Evolutionary conservation across 2,113 vertebrate species (phyloP).

Genomic region (Neopipo cinnamomea): DNA sequence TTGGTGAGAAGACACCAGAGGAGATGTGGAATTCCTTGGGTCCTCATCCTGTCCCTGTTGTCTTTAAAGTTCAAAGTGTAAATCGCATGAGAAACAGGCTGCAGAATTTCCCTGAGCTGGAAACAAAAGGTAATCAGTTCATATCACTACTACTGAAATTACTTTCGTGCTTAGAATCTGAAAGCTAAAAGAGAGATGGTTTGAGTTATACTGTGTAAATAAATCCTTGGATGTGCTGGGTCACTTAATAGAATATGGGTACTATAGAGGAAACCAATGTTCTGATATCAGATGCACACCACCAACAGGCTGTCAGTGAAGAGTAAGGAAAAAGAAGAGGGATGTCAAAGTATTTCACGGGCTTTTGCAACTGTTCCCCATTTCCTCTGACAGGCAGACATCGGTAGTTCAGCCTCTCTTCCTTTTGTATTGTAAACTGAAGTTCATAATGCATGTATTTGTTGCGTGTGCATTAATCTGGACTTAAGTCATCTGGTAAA

Average conservation of each 20-base stretch:
- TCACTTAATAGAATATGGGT: neutral
- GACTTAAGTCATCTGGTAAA: neutral
- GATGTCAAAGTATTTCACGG: neutral
- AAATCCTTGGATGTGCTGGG: neutral
- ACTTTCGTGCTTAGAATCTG: neutral
- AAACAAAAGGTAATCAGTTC: conserved; percentile 82
- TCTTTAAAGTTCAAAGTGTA: conserved; percentile 85
- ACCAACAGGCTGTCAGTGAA: neutral
- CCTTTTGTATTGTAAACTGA: neutral
- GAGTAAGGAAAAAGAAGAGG: neutral
- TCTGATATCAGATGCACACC: neutral
- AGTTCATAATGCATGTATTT: neutral
- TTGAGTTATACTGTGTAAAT: neutral
- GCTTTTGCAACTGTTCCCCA: neutral
- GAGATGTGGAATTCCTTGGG: conserved; percentile 87
- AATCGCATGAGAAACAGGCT: conserved; percentile 93
- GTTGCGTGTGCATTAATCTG: neutral
- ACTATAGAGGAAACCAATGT: neutral
- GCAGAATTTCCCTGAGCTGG: conserved; percentile 85
- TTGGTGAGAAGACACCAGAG: conserved; percentile 81
- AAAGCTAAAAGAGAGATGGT: neutral
- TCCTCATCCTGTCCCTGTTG: conserved; percentile 87
- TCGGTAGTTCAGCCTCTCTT: neutral
- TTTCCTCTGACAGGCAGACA: neutral
- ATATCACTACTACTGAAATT: neutral